A percentile compares a stretch with the other conserved stretches of the same genome.
These are phyloP conservation scores for Phaedon cochleariae DNA, from an alignment of 2,888 invertebrate species.

Conservation along the genomic window DNA sequence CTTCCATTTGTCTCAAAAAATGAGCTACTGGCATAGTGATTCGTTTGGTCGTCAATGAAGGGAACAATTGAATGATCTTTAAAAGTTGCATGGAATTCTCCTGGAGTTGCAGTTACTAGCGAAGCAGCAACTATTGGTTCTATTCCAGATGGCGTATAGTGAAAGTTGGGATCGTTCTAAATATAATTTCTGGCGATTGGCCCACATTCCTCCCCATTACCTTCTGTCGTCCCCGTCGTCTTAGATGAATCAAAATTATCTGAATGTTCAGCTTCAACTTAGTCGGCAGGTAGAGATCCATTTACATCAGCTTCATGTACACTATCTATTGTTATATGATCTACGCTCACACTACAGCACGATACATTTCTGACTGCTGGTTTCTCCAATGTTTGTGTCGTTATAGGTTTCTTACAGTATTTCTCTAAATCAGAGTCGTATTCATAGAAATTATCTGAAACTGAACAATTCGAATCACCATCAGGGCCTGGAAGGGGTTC, in stretches of 20 bases:
- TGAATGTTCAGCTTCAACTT: neutral
- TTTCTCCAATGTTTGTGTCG: neutral
- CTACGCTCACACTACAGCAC: neutral
- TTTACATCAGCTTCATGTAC: neutral
- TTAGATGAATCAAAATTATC: neutral
- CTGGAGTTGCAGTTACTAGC: slow-evolving; percentile 9
- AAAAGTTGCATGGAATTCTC: slow-evolving; percentile 7
- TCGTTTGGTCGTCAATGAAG: slow-evolving; percentile 5
- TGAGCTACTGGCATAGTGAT: slow-evolving; percentile 8
- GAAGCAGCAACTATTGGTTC: slow-evolving; percentile 12
- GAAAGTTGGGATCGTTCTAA: neutral
- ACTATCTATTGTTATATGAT: neutral
- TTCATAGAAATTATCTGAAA: too few species aligned
- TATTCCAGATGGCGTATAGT: neutral
- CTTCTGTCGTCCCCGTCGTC: neutral
- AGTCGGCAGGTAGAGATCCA: neutral
- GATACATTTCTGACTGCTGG: neutral
- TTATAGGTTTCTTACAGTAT: neutral
- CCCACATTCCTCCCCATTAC: neutral
- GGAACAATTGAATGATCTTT: slow-evolving; percentile 10
- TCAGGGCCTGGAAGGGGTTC: too few species aligned
- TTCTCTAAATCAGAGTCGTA: neutral
- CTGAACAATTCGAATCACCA: too few species aligned
- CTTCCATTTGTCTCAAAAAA: slow-evolving; percentile 9
- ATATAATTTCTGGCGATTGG: neutral